Evolutionary conservation across 1,140 invertebrate species (phyloP).

Genomic region (Asbolus verrucosus): DNA sequence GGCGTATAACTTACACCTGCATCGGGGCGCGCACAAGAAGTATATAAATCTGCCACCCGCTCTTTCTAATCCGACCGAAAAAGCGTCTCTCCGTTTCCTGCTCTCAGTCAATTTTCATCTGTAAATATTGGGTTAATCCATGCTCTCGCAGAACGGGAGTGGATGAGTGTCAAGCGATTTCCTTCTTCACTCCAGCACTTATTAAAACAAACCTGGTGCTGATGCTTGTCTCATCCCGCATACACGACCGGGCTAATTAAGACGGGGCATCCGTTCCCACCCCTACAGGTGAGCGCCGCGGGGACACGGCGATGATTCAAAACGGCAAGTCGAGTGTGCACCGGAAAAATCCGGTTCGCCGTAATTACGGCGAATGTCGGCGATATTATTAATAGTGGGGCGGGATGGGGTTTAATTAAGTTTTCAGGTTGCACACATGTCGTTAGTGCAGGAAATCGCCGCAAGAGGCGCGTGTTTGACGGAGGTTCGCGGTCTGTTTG

Average conservation of each 20-base stretch:
- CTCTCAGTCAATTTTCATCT: constrained; percentile 60
- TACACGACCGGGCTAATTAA: constrained; percentile 57
- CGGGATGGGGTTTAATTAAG: constrained; percentile 55
- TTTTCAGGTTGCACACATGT: constrained; percentile 57
- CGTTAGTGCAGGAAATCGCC: constrained; percentile 52
- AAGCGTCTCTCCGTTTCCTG: constrained; percentile 46
- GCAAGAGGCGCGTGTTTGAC: constrained; percentile 51
- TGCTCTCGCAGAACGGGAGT: constrained; percentile 47
- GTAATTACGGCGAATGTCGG: neutral
- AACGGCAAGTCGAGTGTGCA: too few relatives aligned
- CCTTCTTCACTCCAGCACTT: constrained; percentile 57
- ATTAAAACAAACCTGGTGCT: constrained; percentile 60
- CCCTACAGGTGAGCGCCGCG: neutral
- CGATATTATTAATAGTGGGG: neutral
- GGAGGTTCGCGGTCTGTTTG: constrained; percentile 62
- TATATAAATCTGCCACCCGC: constrained; percentile 53
- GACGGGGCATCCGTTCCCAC: constrained; percentile 30
- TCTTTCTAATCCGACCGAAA: constrained; percentile 55
- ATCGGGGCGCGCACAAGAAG: constrained; percentile 43
- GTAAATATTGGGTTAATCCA: constrained; percentile 61
- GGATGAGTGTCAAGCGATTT: constrained; percentile 60
- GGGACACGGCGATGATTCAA: too few relatives aligned
- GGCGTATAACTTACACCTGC: constrained; percentile 56
- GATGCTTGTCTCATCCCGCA: constrained; percentile 58
- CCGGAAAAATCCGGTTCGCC: too few relatives aligned